phyloP scores from a whole-genome alignment of 1,140 invertebrate species.

The Homalodisca vitripennis region DNA sequence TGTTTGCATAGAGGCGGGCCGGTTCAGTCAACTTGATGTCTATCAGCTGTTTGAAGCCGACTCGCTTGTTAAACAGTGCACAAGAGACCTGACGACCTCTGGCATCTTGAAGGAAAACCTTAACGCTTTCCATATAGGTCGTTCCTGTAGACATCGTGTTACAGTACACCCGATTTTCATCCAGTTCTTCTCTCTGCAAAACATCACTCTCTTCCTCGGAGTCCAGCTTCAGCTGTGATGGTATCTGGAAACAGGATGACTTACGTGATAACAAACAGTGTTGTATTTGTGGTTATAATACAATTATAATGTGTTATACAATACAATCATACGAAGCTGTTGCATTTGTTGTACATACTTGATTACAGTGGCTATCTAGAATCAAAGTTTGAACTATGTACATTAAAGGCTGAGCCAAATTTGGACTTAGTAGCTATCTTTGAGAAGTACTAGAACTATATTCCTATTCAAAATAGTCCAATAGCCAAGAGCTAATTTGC shows the following conservation, averaged over 20 bases:
- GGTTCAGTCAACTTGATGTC: conserved; percentile 77
- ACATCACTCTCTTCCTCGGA: conserved; percentile 49
- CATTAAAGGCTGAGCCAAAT: no score
- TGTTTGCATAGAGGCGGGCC: conserved; percentile 49
- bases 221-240: conserved; percentile 58
- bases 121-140: conserved; percentile 48
- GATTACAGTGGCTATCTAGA: no score
- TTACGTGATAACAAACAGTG: no score
- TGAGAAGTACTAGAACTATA: no score
- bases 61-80: conserved; percentile 45
- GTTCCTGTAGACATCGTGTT: conserved; percentile 45
- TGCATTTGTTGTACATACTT: no score
- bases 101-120: conserved; percentile 44
- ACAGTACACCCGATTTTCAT: neutral
- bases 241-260: conserved; percentile 40
- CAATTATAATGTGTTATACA: no score
- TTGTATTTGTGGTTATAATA: no score
- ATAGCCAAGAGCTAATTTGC: no score
- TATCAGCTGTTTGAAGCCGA: conserved; percentile 61
- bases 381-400: no score
- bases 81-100: conserved; percentile 45
- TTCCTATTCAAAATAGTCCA: no score
- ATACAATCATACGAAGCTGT: no score
- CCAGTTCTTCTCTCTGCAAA: neutral
- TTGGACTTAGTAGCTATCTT: no score